Evolutionary conservation across 1,140 invertebrate species (phyloP), one percentile per base, ranked within the genome.

Genomic region (Atta texana): DNA sequence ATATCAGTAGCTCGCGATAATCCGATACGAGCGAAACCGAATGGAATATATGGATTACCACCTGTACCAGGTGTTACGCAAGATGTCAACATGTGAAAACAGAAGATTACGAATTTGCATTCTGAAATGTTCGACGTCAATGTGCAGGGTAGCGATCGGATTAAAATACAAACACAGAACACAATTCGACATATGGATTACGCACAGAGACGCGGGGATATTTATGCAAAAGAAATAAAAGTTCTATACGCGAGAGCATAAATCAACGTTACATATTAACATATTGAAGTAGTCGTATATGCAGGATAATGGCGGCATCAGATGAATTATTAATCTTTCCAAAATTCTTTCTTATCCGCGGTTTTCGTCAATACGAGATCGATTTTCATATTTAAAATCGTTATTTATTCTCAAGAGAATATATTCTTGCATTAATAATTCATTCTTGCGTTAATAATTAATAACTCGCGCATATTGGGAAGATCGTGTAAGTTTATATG

Each of bases 101-200:
- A 51, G 69, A 84, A 84, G 68, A 84, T 75, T 75, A 84, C 80
- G 39, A 84, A 75, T 84, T 84, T 84, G 55, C 69, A 82, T 82
- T 59, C 34, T 49, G 55, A 82, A 59, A 74, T 74, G 55, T 57
- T 49, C 80, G 69, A 49, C 55, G 39, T 7, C 44, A 3, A 28
- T 1, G 64, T 34, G 55, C 68, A 21, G 39, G 59, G 59, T 39
- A 44, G 51, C 39, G 81, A 57, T 57, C 51, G 80, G 71, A 84
- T 84, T 75, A 84, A 74, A 72, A 84, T 21, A 49, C 69, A 24
- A 61, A 57, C 55, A 12, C 69, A 49, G 21, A 74, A 61, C 39
- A 8, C 55, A 68, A 74, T 82, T 61, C 53, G 68, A 82, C 68
- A n/a, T 72, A 16, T 72, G 80, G 69, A 84, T 84, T 84, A 75